Evolutionary conservation across 92 coral and sea anemone genomes (phyloP), one percentile per base, ranked within the genome.

Genomic region (Paramuricea clavata): DNA sequence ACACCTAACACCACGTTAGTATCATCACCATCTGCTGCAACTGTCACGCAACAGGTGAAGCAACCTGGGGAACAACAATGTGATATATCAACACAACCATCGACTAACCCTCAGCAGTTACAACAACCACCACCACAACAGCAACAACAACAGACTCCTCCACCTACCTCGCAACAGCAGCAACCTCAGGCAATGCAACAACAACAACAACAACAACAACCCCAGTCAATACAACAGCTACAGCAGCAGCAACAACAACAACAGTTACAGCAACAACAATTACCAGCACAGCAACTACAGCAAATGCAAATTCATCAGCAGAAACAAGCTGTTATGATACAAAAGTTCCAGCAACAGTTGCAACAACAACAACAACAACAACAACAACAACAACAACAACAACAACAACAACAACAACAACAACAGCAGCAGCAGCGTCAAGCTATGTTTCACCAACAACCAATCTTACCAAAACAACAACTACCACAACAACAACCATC

Each of bases 351-450:
- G 1, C 92, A 82, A 56, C 82, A 81, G 57, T 74, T 86, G 41
- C 74, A 81, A 54, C 90, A 68, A 52, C 97, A 81, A 33, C 91
- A 82, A 42, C 64, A 54, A n/a, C 90, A 86, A 16, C 35, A 60
- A n/a, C 30, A 31, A 31, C 93, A 64, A 12, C 75, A 72, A 44
- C 85, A 69, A 12, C 85, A 39, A 25, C 88, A 61, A 31, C 92
- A 85, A 78, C 81, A 64, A 65, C 93, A 89, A 5, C 90, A 49
- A 33, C 89, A 79, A 16, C 88, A 75, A 33, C 93, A 27, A 31
- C 70, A 78, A 23, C 83, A 5, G 47, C 94, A 85, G 44, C 89
- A 82, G 12, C 95, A 91, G 44, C 69, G 83, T 43, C 64, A 72
- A 16, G 19, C 52, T 36, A 72, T 59, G 27, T 67, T 56, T 54